Evolutionary conservation across 2,113 vertebrate species (phyloP).

Genomic region (Ovis canadensis): DNA sequence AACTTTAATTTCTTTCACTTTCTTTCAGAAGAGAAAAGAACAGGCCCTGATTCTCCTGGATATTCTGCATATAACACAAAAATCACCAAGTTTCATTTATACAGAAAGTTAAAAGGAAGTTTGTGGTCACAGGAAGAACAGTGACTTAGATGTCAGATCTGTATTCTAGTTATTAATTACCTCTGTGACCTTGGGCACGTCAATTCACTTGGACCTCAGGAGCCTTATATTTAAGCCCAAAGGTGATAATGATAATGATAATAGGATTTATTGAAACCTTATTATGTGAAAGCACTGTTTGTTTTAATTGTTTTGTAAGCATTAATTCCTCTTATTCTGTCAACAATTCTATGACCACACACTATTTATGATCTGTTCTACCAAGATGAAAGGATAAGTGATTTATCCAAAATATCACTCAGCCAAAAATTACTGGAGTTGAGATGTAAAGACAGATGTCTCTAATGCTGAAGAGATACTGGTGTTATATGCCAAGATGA

Average conservation of each 20-base stretch:
- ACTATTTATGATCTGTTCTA: not conserved
- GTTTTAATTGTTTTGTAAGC: not conserved
- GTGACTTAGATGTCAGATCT: not conserved
- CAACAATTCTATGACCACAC: not conserved
- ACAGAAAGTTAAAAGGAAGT: not conserved
- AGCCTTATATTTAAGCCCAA: not conserved
- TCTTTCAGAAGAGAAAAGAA: not conserved
- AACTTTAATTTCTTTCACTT: not conserved
- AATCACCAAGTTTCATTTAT: not conserved
- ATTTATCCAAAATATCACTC: not conserved
- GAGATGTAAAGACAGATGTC: not conserved
- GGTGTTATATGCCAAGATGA: not conserved
- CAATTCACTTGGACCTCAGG: not conserved
- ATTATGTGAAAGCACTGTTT: not conserved
- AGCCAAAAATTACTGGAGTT: not conserved
- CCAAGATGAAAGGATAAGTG: not conserved
- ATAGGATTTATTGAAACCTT: not conserved
- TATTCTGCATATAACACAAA: not conserved
- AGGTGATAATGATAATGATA: not conserved
- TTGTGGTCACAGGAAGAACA: not conserved
- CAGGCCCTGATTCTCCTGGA: not conserved
- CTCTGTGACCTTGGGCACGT: not conserved
- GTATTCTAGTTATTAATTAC: not conserved
- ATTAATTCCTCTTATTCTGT: not conserved
- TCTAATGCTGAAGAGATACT: not conserved